These are phyloP conservation scores for Kryptopterus vitreolus DNA, from an alignment of 2,797 vertebrate genomes.

Conservation along the genomic window DNA sequence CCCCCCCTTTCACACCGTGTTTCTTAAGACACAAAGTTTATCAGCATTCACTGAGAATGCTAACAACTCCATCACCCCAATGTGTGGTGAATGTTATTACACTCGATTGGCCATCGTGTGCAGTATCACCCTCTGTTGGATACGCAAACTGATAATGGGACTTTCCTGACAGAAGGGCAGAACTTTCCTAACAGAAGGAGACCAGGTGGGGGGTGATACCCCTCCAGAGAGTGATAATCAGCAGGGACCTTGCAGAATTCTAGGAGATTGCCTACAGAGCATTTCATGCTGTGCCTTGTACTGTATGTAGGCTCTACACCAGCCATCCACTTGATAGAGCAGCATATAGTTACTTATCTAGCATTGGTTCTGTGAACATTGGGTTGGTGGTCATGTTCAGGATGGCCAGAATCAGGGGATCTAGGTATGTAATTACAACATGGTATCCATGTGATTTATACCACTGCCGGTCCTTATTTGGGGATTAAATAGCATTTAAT, in stretches of 20 bases:
- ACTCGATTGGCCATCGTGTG: conserved; percentile 1
- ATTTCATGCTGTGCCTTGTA: background rate
- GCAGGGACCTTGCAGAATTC: conserved; percentile 12
- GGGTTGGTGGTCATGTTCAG: background rate
- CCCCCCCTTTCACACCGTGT: background rate
- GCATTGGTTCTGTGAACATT: background rate
- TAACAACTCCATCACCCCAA: background rate
- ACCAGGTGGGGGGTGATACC: background rate
- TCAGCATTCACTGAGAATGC: conserved; percentile 12
- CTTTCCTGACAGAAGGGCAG: conserved; percentile 9
- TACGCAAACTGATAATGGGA: background rate
- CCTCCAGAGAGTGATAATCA: conserved; percentile 14
- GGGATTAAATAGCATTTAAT: no score
- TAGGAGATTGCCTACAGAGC: background rate
- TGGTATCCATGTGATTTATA: background rate
- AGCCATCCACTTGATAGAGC: background rate
- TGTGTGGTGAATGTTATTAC: conserved; percentile 17
- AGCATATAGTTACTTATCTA: background rate
- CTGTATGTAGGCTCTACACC: background rate
- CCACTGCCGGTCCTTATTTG: background rate
- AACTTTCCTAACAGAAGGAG: conserved; percentile 20
- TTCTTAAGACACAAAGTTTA: background rate
- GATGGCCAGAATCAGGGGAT: background rate
- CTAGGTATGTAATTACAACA: background rate
- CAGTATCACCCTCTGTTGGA: conserved; percentile 6